phyloP scores from a whole-genome alignment of 2,888 invertebrate species.

The Mythimna pallens region DNA sequence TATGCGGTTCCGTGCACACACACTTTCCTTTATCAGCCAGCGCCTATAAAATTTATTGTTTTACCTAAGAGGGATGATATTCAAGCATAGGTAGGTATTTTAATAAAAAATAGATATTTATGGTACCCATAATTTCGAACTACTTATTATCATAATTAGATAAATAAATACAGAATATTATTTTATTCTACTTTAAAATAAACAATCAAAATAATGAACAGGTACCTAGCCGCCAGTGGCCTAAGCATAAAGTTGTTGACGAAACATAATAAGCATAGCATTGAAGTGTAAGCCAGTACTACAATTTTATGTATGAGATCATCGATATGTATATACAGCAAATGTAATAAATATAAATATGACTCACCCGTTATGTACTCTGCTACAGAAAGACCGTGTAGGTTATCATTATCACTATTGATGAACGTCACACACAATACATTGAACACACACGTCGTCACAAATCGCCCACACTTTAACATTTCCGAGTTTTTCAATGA shows the following conservation, averaged over 20 bases:
- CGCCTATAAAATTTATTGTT: neutral
- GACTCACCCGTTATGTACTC: constrained; percentile 89
- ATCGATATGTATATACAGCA: constrained; percentile 87
- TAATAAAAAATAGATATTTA: neutral
- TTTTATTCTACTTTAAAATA: neutral
- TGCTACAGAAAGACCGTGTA: constrained; percentile 86
- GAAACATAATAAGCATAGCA: constrained; percentile 65
- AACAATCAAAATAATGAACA: constrained; percentile 5
- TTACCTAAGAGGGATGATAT: neutral
- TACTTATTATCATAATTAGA: neutral
- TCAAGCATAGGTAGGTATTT: too few relatives aligned
- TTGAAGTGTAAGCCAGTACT: constrained; percentile 70
- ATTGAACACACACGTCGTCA: constrained; percentile 72
- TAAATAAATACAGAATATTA: neutral
- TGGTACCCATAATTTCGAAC: neutral
- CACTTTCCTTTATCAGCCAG: neutral
- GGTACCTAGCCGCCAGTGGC: constrained; percentile 3
- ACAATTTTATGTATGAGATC: constrained; percentile 86
- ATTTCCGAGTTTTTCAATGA: constrained; percentile 66
- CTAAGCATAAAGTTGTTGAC: constrained; percentile 40
- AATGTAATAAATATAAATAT: constrained; percentile 90
- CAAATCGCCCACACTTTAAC: constrained; percentile 72
- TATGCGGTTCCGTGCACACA: neutral
- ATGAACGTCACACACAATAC: constrained; percentile 84
- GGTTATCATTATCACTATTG: constrained; percentile 86